These are phyloP conservation scores for Melinaea marsaeus DNA, from an alignment of 2,888 invertebrate species.

Conservation along the genomic window DNA sequence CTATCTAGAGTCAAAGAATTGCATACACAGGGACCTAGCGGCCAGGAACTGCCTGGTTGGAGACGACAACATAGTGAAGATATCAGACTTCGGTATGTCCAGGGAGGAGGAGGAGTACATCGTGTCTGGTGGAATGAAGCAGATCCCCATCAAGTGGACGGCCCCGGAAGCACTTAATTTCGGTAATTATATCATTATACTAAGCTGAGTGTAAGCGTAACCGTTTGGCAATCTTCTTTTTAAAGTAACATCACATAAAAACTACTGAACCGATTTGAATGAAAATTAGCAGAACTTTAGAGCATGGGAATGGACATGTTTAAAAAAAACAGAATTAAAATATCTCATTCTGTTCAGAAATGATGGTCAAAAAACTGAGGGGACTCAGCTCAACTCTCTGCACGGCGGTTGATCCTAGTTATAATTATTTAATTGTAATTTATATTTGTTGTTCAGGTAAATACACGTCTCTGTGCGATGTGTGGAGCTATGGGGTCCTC, in stretches of 20 bases:
- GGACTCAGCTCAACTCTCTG: too few relatives aligned
- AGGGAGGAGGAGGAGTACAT: constrained; percentile 97
- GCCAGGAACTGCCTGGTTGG: constrained; percentile 95
- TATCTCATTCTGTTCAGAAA: too few relatives aligned
- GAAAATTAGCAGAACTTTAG: too few relatives aligned
- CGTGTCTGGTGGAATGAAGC: constrained; percentile 98
- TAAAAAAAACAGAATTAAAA: too few relatives aligned
- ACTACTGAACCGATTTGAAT: too few relatives aligned
- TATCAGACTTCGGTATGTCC: constrained; percentile 99
- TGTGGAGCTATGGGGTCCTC: constrained; percentile 97
- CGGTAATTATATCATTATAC: constrained; percentile 72
- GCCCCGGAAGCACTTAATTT: constrained; percentile 97
- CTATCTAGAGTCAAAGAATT: constrained; percentile 96
- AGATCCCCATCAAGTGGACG: constrained; percentile 99
- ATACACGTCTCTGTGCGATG: constrained; percentile 96
- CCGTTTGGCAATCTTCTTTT: too few relatives aligned
- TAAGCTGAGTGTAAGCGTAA: background rate
- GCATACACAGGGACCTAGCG: constrained; percentile 96
- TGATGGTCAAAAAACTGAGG: too few relatives aligned
- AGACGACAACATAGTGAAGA: constrained; percentile 93
- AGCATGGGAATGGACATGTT: too few relatives aligned
- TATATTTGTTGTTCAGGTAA: constrained; percentile 79
- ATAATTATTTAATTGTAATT: too few relatives aligned
- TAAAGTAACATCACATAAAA: too few relatives aligned
- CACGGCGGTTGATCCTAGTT: background rate